These are phyloP conservation scores for Marmota flaviventris DNA, from an alignment of 2,113 vertebrate genomes.

Conservation along the genomic window DNA sequence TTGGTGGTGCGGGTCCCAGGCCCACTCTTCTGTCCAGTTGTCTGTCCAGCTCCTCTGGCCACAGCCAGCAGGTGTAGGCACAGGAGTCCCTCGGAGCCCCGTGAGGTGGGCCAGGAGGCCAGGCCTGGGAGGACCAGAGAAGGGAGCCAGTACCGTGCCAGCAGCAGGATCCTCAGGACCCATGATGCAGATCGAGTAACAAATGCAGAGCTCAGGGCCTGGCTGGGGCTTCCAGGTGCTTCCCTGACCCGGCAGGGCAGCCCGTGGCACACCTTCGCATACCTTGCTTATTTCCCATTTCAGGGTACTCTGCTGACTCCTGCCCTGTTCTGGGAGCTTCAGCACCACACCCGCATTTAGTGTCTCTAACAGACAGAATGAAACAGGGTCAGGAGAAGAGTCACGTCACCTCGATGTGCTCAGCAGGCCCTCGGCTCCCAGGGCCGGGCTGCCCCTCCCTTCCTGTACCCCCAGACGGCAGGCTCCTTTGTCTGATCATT, in stretches of 20 bases:
- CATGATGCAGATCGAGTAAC: background rate
- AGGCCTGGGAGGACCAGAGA: background rate
- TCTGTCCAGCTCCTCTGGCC: too few relatives aligned
- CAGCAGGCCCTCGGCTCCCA: background rate
- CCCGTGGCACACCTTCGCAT: too few relatives aligned
- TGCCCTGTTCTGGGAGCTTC: background rate
- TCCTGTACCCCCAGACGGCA: background rate
- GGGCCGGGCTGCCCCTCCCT: background rate
- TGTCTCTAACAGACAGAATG: background rate
- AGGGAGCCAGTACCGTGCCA: background rate
- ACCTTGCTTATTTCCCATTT: too few relatives aligned
- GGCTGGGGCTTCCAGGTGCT: too few relatives aligned
- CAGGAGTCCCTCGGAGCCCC: too few relatives aligned
- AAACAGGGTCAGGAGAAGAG: conserved; percentile 65
- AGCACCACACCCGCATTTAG: background rate
- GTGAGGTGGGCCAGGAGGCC: background rate
- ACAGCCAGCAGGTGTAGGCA: background rate
- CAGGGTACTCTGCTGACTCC: too few relatives aligned
- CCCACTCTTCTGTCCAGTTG: too few relatives aligned
- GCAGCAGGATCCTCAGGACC: background rate
- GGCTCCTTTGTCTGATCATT: conserved; percentile 60
- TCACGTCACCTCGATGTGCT: conserved; percentile 35
- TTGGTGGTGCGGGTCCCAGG: too few relatives aligned
- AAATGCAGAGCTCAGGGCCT: too few relatives aligned
- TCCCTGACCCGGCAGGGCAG: too few relatives aligned